Percentiles rank a stretch among this genome's conserved stretches.
Evolutionary conservation across 2,888 invertebrate genomes (phyloP).

Genomic region (Escarpia spicata): DNA sequence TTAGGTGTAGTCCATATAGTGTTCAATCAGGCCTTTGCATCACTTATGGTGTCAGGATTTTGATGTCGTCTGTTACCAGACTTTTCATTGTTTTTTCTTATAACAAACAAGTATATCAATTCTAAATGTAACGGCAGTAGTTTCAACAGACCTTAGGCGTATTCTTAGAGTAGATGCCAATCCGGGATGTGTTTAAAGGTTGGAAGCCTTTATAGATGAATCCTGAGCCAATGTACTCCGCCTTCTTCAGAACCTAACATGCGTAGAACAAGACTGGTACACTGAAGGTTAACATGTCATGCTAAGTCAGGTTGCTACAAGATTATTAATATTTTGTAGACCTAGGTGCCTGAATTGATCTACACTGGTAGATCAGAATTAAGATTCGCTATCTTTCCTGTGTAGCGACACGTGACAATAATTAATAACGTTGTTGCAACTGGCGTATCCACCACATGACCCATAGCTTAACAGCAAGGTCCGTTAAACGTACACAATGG

Average conservation of each 20-base stretch:
- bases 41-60: neutral
- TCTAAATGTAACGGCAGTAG: slow-evolving; percentile 34
- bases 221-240: slow-evolving; percentile 42
- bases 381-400: neutral
- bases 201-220: slow-evolving; percentile 35
- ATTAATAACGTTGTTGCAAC: no score
- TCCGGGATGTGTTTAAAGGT: slow-evolving; percentile 33
- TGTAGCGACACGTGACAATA: no score
- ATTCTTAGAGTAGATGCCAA: slow-evolving; percentile 43
- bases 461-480: no score
- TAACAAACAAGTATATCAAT: neutral
- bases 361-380: neutral
- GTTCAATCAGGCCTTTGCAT: no score
- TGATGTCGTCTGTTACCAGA: neutral
- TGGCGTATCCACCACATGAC: no score
- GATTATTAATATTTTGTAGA: neutral
- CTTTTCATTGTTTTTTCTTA: no score
- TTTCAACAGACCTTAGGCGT: slow-evolving; percentile 38
- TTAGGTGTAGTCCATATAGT: no score
- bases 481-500: no score
- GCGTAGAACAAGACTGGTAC: neutral
- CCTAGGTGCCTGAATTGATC: neutral
- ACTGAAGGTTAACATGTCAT: neutral
- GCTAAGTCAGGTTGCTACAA: neutral
- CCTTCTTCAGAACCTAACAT: slow-evolving; percentile 39